phyloP scores from a whole-genome alignment of 2,113 vertebrate species.

The Oophaga pumilio region DNA sequence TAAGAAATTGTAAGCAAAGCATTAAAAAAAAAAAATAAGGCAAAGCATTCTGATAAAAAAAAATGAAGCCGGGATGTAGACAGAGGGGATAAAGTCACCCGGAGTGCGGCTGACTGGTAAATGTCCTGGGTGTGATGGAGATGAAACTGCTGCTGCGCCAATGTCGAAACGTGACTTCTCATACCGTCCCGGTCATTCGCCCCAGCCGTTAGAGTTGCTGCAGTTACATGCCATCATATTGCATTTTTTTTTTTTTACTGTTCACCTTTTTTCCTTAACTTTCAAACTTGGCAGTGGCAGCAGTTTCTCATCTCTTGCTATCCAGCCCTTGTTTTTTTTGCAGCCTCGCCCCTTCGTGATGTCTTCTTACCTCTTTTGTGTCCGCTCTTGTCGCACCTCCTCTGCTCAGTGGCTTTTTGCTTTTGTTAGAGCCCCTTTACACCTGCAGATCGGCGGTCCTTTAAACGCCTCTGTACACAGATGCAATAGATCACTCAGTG shows the following conservation, averaged over 20 bases:
- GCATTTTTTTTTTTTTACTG: not conserved
- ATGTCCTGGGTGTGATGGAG: not conserved
- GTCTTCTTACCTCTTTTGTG: too few relatives aligned
- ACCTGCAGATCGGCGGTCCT: too few relatives aligned
- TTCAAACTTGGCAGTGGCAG: too few relatives aligned
- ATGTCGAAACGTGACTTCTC: not conserved
- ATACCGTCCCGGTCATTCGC: not conserved
- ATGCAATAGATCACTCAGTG: too few relatives aligned
- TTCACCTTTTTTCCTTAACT: too few relatives aligned
- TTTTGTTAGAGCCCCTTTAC: too few relatives aligned
- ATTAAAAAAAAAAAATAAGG: constrained; percentile 6
- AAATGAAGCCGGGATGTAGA: constrained; percentile 23
- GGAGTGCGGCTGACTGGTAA: not conserved
- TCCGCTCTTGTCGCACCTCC: too few relatives aligned
- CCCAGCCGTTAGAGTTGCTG: not conserved
- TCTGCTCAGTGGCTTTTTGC: too few relatives aligned
- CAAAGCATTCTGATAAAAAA: not conserved
- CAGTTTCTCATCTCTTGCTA: too few relatives aligned
- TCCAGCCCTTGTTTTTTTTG: too few relatives aligned
- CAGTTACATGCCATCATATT: not conserved
- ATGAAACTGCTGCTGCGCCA: not conserved
- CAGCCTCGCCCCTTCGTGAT: too few relatives aligned
- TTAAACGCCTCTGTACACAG: too few relatives aligned
- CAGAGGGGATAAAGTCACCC: not conserved
- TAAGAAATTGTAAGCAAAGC: constrained; percentile 26